phyloP scores from a whole-genome alignment of 2,797 vertebrate genomes.

The Leptoclinus maculatus region DNA sequence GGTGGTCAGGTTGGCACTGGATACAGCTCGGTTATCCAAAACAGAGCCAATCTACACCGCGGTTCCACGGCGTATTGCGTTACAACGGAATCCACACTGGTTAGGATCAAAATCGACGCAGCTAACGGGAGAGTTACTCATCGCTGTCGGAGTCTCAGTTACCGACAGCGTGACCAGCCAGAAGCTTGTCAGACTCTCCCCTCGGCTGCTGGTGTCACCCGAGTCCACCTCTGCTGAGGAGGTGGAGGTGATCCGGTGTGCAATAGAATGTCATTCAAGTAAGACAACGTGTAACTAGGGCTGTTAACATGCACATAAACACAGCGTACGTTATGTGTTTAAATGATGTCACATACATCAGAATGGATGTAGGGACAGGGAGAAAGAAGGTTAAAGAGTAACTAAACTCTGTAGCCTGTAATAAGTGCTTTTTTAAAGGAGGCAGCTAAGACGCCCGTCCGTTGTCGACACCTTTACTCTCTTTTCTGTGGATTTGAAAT shows the following conservation, averaged over 20 bases:
- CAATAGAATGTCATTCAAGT: slow-evolving; percentile 28
- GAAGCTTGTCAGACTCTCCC: slow-evolving; percentile 19
- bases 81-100: slow-evolving; percentile 58
- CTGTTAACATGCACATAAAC: slow-evolving; percentile 1
- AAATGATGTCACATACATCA: neutral
- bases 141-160: slow-evolving; percentile 47
- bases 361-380: neutral
- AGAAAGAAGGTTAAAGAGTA: neutral
- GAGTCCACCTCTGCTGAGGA: slow-evolving; percentile 20
- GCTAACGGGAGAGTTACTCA: slow-evolving; percentile 22
- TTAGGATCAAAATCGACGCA: slow-evolving; percentile 40
- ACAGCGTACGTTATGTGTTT: neutral
- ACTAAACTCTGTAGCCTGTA: no score
- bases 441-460: no score
- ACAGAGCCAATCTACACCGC: slow-evolving; percentile 42
- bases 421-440: no score
- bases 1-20: slow-evolving; percentile 11
- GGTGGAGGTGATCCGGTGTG: slow-evolving; percentile 39
- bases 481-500: no score
- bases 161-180: slow-evolving; percentile 38
- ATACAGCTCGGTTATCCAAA: slow-evolving; percentile 33
- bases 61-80: slow-evolving; percentile 23
- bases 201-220: slow-evolving; percentile 23
- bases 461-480: no score
- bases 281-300: slow-evolving; percentile 16